These are phyloP conservation scores for Achroia grisella DNA, from an alignment of 1,140 invertebrate species.

Conservation along the genomic window DNA sequence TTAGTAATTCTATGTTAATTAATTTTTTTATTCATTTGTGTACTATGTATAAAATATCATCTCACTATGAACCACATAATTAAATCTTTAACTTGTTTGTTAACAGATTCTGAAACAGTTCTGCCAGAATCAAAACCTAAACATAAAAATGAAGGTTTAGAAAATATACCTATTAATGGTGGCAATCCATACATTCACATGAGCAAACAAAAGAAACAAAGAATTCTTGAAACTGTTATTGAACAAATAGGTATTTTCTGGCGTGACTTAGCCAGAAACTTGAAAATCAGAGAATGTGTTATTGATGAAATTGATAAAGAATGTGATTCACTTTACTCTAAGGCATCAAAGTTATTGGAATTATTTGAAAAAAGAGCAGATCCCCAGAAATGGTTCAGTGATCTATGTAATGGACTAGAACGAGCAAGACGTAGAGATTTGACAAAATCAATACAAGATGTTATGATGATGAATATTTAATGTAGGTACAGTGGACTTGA, in stretches of 20 bases:
- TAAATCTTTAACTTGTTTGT: no score
- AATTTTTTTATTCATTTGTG: no score
- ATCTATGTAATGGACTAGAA: slow-evolving; percentile 51
- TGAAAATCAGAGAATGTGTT: slow-evolving; percentile 67
- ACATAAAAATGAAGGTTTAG: no score
- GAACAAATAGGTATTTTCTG: slow-evolving; percentile 72
- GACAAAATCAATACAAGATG: slow-evolving; percentile 37
- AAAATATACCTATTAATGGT: slow-evolving; percentile 1
- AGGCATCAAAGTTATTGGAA: slow-evolving; percentile 35
- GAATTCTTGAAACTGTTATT: slow-evolving; percentile 40
- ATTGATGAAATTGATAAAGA: slow-evolving; percentile 70
- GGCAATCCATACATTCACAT: slow-evolving; percentile 20
- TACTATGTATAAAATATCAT: no score
- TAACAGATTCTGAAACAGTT: no score
- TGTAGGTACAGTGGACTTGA: no score
- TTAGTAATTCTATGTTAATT: no score
- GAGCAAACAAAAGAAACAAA: slow-evolving; percentile 33
- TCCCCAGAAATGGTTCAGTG: slow-evolving; percentile 51
- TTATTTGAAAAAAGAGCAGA: slow-evolving; percentile 39
- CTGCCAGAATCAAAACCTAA: no score
- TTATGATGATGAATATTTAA: slow-evolving; percentile 19
- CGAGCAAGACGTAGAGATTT: slow-evolving; percentile 46
- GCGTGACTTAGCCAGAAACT: slow-evolving; percentile 71
- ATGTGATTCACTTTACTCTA: slow-evolving; percentile 17
- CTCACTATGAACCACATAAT: no score